Evolutionary conservation across 2,113 vertebrate genomes (phyloP).

Genomic region (Chrysemys picta): DNA sequence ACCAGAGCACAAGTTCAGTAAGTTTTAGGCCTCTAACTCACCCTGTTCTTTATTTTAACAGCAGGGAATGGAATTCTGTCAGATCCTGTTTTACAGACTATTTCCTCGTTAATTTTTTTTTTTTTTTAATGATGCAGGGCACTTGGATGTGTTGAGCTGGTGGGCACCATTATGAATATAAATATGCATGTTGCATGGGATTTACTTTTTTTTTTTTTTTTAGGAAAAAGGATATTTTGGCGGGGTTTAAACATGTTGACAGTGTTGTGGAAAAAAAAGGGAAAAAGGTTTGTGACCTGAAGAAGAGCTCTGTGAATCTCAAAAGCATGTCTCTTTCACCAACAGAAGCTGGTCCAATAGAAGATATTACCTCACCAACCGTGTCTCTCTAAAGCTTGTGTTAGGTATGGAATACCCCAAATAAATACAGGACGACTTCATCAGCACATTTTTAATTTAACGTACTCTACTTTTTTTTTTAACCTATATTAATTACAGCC

Average conservation of each 20-base stretch:
- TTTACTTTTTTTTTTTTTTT: too few species aligned
- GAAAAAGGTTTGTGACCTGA: background rate
- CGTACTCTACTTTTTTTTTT: background rate
- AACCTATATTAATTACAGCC: background rate
- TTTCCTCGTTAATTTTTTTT: slow-evolving; percentile 27
- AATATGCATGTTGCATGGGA: too few species aligned
- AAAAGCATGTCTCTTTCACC: too few species aligned
- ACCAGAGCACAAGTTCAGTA: background rate
- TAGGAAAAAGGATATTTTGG: background rate
- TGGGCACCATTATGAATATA: too few species aligned
- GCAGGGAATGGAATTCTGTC: background rate
- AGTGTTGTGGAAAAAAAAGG: background rate
- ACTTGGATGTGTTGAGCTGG: background rate
- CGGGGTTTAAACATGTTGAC: background rate
- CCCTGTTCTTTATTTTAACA: background rate
- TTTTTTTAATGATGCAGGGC: background rate
- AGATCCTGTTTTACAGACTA: background rate
- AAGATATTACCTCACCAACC: too few species aligned
- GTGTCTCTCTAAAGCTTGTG: background rate
- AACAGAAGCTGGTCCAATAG: too few species aligned
- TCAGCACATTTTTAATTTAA: background rate
- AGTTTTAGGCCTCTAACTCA: background rate
- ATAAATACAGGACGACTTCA: background rate
- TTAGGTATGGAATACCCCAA: background rate
- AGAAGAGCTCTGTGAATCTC: too few species aligned